Conservation (phyloP, 2,113 vertebrate species). For the Sisor rabdophorus region DNA sequence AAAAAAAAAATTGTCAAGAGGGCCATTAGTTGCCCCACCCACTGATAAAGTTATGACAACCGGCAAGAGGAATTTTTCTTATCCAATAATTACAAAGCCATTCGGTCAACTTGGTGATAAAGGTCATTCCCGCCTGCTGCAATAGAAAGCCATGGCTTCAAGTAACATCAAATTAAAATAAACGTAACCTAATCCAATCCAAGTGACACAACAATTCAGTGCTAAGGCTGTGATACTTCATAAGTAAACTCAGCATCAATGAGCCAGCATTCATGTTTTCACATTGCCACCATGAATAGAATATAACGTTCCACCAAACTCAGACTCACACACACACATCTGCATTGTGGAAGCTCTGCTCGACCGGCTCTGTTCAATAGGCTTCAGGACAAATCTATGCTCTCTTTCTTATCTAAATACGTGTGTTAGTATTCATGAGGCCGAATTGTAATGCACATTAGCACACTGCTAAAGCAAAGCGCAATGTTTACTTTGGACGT, state of each 20-base stretch:
- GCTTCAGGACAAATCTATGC: slow-evolving; percentile 42
- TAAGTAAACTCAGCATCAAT: background rate
- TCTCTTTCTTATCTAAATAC: slow-evolving; percentile 28
- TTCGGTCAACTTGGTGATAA: background rate
- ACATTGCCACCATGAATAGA: slow-evolving; percentile 21
- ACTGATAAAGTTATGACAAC: too few species aligned
- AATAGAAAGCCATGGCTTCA: background rate
- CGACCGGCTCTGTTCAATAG: slow-evolving; percentile 31
- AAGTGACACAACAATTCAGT: background rate
- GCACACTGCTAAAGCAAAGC: background rate
- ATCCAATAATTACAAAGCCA: background rate
- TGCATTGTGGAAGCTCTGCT: slow-evolving; percentile 40
- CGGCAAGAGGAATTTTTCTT: background rate
- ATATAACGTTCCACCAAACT: slow-evolving; percentile 19
- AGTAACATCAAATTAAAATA: background rate
- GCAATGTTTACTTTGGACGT: background rate
- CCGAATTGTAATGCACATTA: slow-evolving; percentile 15
- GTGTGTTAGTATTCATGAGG: slow-evolving; percentile 34
- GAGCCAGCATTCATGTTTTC: background rate
- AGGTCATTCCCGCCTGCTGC: slow-evolving; percentile 1
- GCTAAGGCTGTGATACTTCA: background rate
- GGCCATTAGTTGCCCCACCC: too few species aligned
- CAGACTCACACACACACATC: slow-evolving; percentile 23
- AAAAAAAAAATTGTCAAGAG: too few species aligned
- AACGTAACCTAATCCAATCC: background rate